Evolutionary conservation across 2,888 invertebrate species (phyloP).

Genomic region (Lasiommata megera): DNA sequence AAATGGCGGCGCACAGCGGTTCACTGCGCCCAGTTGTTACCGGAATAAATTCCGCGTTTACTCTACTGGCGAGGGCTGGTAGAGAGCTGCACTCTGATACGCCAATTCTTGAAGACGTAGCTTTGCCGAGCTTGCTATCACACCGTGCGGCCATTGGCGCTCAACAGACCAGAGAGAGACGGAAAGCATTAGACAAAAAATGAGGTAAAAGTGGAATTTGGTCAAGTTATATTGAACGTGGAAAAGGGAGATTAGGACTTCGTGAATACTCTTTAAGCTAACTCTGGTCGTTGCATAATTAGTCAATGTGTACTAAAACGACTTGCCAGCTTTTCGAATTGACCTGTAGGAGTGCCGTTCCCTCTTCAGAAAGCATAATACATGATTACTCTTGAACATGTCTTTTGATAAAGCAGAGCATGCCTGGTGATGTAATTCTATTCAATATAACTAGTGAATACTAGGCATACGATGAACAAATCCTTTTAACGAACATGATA

Average conservation of each 20-base stretch:
- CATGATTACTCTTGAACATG: too few relatives aligned
- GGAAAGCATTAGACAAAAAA: slow-evolving; percentile 39
- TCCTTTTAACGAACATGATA: too few relatives aligned
- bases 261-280: too few relatives aligned
- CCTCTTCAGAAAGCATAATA: too few relatives aligned
- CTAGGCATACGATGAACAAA: too few relatives aligned
- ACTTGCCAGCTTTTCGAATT: neutral
- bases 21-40: slow-evolving; percentile 42
- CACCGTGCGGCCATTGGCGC: slow-evolving; percentile 19
- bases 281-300: neutral
- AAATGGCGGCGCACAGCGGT: slow-evolving; percentile 51
- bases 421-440: too few relatives aligned
- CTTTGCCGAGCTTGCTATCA: slow-evolving; percentile 37
- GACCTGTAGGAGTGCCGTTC: too few relatives aligned
- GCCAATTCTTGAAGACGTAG: slow-evolving; percentile 40
- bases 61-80: slow-evolving; percentile 28
- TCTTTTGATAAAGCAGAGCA: too few relatives aligned
- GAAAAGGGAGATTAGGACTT: slow-evolving; percentile 14
- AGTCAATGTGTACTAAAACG: neutral
- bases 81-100: slow-evolving; percentile 41
- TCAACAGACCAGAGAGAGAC: slow-evolving; percentile 39
- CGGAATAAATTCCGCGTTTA: slow-evolving; percentile 62
- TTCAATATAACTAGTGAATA: too few relatives aligned
- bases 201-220: slow-evolving; percentile 64
- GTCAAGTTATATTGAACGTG: slow-evolving; percentile 50